Evolutionary conservation across 2,797 vertebrate genomes (phyloP).

Genomic region (Chiloscyllium punctatum): DNA sequence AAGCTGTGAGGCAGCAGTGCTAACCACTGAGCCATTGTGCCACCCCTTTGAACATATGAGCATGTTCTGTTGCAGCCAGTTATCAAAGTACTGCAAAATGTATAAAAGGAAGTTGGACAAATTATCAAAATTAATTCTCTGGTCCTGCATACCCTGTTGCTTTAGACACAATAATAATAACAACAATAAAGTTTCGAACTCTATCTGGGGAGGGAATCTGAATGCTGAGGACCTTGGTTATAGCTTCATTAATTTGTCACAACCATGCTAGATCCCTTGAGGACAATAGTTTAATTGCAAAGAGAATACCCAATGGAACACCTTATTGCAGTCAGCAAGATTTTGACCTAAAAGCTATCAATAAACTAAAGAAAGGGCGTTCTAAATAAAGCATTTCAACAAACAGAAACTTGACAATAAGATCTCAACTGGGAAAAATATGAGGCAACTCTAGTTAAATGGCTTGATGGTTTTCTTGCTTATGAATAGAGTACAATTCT

Average conservation of each 20-base stretch:
- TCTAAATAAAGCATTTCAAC: not conserved
- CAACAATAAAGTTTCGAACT: not conserved
- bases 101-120: not conserved
- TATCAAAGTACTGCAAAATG: not conserved
- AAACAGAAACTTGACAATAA: not conserved
- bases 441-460: not conserved
- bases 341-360: not conserved
- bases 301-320: not conserved
- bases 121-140: not conserved
- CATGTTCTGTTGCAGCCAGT: not conserved
- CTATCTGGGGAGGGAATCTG: not conserved
- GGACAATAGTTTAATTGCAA: slow-evolving; percentile 10
- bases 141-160: not conserved
- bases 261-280: not conserved
- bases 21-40: too few relatives aligned
- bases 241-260: not conserved
- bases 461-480: not conserved
- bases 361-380: not conserved
- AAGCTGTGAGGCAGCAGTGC: too few relatives aligned
- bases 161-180: not conserved
- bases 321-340: not conserved
- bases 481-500: not conserved
- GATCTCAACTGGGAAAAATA: not conserved
- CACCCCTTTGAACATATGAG: not conserved
- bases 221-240: not conserved